Base-by-base conservation (phyloP, 1,140 invertebrate species). In the roundworm (Caenorhabditis elegans) region DNA sequence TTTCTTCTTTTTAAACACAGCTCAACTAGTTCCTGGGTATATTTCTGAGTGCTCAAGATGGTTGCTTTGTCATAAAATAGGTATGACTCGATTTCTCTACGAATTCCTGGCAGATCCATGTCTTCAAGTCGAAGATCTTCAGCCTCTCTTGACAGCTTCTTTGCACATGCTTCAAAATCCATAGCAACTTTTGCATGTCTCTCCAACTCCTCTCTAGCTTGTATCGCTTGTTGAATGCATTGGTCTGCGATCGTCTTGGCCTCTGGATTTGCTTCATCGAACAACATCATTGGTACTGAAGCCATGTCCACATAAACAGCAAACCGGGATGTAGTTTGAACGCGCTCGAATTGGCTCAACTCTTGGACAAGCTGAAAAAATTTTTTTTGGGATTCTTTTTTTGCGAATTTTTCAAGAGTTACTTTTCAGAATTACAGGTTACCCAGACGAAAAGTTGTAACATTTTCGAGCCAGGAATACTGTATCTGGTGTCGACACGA, bases 301-400 rank as follows among this genome's bases (percentile, higher is more conserved):
- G 34, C 34, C 60, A 70, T 70, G 22, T 70, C 34, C 17, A 70
- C 34, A 34, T 70, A 70, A n/a, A 39, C 31, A 19, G 60, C 60
- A 17, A 70, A 70, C 2, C 60, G 60, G n/a, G 60, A 70, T 11
- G 60, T 24, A 1, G 60, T 70, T 70, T 70, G 60, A 22, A 70
- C 60, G 22, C 60, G 60, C 11, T 70, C 60, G 60, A 70, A 70
- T 24, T 70, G 34, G 34, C 19, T 22, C 4, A 70, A n/a, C 22
- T 70, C 60, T 10, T 36, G n/a, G n/a, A 70, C 34, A 1, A 70
- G 60, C 60, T 70, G 60, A 19, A 70, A 70, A 24, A 70, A 70
- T 2, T 3, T 4, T 26, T 0, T 53, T 24, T 53, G 1, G 19
- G 19, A n/a, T n/a, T n/a, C 0, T 26, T 1, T 53, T 8, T 26